Base-by-base conservation (phyloP, 1,140 invertebrate genomes). In the Papilio machaon region DNA sequence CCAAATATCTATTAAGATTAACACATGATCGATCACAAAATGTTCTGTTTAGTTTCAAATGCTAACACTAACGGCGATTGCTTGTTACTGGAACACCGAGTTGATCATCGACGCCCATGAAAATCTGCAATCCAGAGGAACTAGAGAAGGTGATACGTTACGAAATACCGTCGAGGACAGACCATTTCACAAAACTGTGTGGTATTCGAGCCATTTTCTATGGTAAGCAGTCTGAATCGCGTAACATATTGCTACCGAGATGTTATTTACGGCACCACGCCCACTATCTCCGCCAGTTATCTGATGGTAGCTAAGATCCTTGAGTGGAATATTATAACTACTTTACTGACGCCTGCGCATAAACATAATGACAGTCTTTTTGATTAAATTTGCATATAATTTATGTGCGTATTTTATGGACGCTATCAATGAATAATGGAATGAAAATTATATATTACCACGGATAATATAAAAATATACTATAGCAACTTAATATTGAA, bases 321-420 rank as follows among this genome's bases (percentile, higher is more conserved):
- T 58, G 54, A 58, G 17, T n/a, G 15, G 49, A 52, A 52, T 58
- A 58, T 58, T 58, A 58, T 35, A 64, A 64, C 60, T 19, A 30
- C 60, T 64, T 30, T 64, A 64, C 30, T 17, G 60, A 64, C 60
- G 60, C 60, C 60, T 64, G 60, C 60, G 23, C 60, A 30, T 64
- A 13, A 64, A 64, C 60, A 30, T 64, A 64, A 64, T 64, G 30
- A 64, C 60, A 64, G 60, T 30, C 19, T 64, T 64, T 64, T 64
- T 64, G 60, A 64, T 64, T 64, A 15, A 30, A 64, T 64, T 64
- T 64, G 23, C 60, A 64, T 64, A 64, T 64, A 13, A 64, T 64
- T 64, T 30, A 64, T 64, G 6, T 70, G 17, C 30, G 4, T 70
- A 64, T 30, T 64, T 64, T 23, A 70, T 35, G 6, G 19, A 30